Base-by-base conservation (phyloP, 2,797 vertebrate genomes). In the Sebastes nivosus region DNA sequence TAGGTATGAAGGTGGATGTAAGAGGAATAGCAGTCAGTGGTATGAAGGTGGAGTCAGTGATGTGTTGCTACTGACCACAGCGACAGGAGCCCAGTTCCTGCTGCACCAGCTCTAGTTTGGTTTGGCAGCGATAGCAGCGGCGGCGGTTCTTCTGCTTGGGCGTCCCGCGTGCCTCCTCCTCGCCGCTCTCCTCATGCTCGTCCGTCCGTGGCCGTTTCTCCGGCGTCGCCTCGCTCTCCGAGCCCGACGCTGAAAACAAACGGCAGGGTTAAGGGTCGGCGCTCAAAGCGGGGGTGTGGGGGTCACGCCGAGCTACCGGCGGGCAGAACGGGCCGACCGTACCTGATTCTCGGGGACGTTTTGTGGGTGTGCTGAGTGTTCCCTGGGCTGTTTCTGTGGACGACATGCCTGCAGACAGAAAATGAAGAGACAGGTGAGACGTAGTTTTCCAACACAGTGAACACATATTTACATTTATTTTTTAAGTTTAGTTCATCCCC, bases 121-220 rank as follows among this genome's bases (percentile, higher is more conserved):
- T 98, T 96, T 99, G 98, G 96, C 98, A 99, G 96, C 97, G 97
- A 90, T 96, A 98, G 94, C 98, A 99, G 81, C 98, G 97, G 82
- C 98, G 97, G 82, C 98, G 97, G 91, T 97, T 99, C 94, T 98
- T 99, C 96, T 99, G 98, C 95, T 97, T 99, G 86, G 97, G 96
- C 88, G 94, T 96, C 88, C 93, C 91, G 79, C 95, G 95, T 75
- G 89, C 84, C 88, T 98, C 97, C 63, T 98, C 97, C 63, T 98
- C 94, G 24, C 87, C 11, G 74, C 94, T 89, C 0, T 92, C 95
- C 82, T 95, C 96, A 83, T 97, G 70, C 64, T 94, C 94, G 92
- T 97, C 96, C 87, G 95, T 90, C 95, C 98, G 96, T 77, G 96
- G 96, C 69, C 97, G 97, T 82, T 99, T 99, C 95, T 97, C 97